phyloP scores from a whole-genome alignment of 2,888 invertebrate genomes.

The Synanthedon myopaeformis region DNA sequence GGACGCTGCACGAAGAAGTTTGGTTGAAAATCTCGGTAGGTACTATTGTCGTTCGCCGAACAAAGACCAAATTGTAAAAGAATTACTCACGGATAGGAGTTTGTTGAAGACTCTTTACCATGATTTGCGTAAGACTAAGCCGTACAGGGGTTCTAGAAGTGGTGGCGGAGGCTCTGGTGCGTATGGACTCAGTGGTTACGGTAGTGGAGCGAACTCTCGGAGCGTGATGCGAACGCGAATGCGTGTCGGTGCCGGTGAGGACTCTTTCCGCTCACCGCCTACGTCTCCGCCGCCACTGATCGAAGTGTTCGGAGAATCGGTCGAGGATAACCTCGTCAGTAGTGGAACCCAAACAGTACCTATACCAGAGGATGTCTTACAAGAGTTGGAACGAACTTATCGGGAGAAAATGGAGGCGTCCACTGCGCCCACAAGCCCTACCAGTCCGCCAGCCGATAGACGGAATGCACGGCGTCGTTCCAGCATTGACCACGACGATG shows the following conservation, averaged over 20 bases:
- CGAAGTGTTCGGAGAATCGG: constrained; percentile 73
- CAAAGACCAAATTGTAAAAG: constrained; percentile 77
- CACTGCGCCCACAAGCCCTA: constrained; percentile 51
- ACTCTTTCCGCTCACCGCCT: constrained; percentile 45
- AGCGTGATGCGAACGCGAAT: constrained; percentile 24
- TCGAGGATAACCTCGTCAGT: constrained; percentile 65
- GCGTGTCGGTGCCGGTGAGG: constrained; percentile 27
- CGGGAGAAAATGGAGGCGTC: constrained; percentile 50
- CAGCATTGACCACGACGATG: constrained; percentile 86
- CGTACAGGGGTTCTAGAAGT: constrained; percentile 52
- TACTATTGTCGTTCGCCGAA: constrained; percentile 76
- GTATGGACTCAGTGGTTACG: constrained; percentile 20
- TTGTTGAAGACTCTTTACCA: constrained; percentile 80
- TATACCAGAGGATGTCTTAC: constrained; percentile 67
- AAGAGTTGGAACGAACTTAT: constrained; percentile 58
- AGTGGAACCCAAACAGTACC: constrained; percentile 74
- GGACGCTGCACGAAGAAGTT: constrained; percentile 58
- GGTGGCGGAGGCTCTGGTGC: constrained; percentile 49
- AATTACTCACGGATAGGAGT: constrained; percentile 79
- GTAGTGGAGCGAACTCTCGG: constrained; percentile 54
- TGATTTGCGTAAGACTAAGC: constrained; percentile 76
- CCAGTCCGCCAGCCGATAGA: constrained; percentile 46
- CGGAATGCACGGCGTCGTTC: constrained; percentile 73
- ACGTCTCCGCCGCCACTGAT: constrained; percentile 76
- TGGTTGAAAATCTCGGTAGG: constrained; percentile 75